Evolutionary conservation across 2,113 vertebrate genomes (phyloP).

Genomic region (Ceyx melanurus): DNA sequence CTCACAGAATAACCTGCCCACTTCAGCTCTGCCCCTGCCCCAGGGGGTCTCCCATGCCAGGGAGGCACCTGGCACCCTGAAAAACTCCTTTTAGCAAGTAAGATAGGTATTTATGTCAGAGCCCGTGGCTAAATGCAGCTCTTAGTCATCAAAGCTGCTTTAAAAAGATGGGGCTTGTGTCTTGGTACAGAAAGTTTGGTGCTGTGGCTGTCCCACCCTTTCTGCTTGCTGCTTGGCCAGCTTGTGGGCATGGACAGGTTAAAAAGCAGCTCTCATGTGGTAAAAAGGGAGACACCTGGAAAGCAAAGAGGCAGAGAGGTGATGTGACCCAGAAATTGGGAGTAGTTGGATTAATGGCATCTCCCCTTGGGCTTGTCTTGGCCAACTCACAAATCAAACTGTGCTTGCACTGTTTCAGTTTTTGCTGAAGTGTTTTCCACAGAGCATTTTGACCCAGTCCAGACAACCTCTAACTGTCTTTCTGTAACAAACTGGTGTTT

Average conservation of each 20-base stretch:
- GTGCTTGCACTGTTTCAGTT: neutral
- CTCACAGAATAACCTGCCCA: rapidly evolving
- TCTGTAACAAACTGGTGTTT: neutral
- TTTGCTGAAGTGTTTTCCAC: neutral
- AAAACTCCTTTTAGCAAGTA: neutral
- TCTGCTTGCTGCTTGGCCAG: neutral
- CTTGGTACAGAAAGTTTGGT: neutral
- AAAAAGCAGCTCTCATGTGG: neutral
- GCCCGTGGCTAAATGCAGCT: neutral
- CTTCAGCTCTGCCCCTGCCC: neutral
- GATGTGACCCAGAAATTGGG: neutral
- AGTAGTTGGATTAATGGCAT: neutral
- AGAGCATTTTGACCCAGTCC: neutral
- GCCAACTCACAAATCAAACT: neutral
- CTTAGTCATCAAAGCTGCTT: rapidly evolving
- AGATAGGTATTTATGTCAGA: neutral
- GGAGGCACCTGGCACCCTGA: neutral
- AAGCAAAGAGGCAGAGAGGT: neutral
- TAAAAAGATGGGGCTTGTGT: neutral
- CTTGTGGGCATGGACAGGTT: neutral
- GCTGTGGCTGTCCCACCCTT: neutral
- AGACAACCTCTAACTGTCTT: neutral
- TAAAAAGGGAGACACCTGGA: neutral
- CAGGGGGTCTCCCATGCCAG: neutral
- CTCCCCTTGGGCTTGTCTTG: neutral